phyloP scores from a whole-genome alignment of 2,888 invertebrate genomes.

The Leistus spinibarbis region DNA sequence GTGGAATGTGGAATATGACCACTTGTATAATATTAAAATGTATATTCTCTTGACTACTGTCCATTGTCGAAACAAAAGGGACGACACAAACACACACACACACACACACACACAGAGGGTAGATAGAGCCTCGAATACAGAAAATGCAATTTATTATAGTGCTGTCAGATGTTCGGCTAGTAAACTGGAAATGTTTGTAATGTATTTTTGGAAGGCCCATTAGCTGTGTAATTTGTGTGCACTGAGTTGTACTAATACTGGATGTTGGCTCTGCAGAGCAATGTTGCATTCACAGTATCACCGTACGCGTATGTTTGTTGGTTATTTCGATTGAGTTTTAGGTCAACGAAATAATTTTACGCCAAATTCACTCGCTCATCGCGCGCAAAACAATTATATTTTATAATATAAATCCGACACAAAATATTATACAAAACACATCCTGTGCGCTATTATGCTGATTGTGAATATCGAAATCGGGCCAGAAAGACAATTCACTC shows the following conservation, averaged over 20 bases:
- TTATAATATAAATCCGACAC: not conserved
- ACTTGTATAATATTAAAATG: not conserved
- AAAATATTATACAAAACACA: not conserved
- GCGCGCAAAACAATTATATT: not conserved
- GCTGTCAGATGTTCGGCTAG: conserved; percentile 48
- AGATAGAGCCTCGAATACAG: conserved; percentile 10
- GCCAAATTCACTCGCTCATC: not conserved
- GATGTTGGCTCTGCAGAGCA: conserved; percentile 38
- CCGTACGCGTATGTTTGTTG: not conserved
- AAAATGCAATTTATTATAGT: conserved; percentile 30
- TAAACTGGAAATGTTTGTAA: conserved; percentile 53
- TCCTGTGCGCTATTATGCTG: too few relatives aligned
- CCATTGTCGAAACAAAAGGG: not conserved
- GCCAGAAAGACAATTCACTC: too few relatives aligned
- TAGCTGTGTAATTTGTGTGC: conserved; percentile 53
- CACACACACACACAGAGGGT: not conserved
- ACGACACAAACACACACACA: not conserved
- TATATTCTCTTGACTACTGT: not conserved
- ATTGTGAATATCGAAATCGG: too few relatives aligned
- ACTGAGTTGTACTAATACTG: conserved; percentile 46
- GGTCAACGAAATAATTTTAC: not conserved
- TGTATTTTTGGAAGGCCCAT: conserved; percentile 54
- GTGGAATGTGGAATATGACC: not conserved
- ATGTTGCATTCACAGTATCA: not conserved
- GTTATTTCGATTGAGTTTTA: not conserved